Conservation (phyloP, 2,797 vertebrate genomes). For the Peromyscus melanophrys region DNA sequence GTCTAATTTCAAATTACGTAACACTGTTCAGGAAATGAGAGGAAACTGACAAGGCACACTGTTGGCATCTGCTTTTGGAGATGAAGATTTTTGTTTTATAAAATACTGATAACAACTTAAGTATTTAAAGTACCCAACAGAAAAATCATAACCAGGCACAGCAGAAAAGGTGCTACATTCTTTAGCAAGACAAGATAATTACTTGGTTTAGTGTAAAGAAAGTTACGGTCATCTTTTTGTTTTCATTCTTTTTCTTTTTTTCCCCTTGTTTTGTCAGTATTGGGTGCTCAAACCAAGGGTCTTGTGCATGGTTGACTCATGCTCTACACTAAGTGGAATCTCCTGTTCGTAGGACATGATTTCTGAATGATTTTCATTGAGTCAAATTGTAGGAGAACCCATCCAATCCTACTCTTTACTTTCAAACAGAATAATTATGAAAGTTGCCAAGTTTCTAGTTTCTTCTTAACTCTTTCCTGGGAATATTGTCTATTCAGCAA, state of each 20-base stretch:
- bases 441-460: neutral
- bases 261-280: neutral
- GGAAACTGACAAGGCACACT: slow-evolving; percentile 51
- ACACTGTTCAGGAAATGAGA: neutral
- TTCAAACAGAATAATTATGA: slow-evolving; percentile 52
- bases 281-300: neutral
- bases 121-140: neutral
- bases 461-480: no score
- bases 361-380: neutral
- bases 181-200: neutral
- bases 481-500: slow-evolving; percentile 21
- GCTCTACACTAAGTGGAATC: neutral
- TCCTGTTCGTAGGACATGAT: neutral
- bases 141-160: neutral
- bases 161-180: neutral
- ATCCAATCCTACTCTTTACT: slow-evolving; percentile 20
- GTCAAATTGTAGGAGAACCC: neutral
- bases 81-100: slow-evolving; percentile 4
- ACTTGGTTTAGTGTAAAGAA: slow-evolving; percentile 34
- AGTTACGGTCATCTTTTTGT: neutral
- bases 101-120: neutral
- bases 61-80: neutral
- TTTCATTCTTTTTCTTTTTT: neutral
- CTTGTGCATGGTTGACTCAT: neutral
- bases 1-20: neutral